Conservation (phyloP, 1,140 invertebrate species). For the Trigoniulus corallinus region DNA sequence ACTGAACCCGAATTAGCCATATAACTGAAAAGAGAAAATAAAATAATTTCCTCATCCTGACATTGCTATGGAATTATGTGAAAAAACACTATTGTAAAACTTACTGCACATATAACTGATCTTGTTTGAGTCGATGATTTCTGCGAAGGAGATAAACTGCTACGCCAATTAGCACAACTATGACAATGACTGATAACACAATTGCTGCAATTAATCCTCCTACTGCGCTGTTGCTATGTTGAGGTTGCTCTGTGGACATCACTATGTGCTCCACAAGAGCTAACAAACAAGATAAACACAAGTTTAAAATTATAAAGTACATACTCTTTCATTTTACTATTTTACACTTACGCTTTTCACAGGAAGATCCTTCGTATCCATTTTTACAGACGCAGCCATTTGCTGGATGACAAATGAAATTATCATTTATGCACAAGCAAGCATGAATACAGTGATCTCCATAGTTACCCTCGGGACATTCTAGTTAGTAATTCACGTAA, state of each 20-base stretch:
- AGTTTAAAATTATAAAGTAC: not conserved
- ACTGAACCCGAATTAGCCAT: too few species aligned
- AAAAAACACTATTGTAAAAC: too few species aligned
- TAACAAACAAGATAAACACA: not conserved
- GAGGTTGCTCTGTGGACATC: not conserved
- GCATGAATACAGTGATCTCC: conserved; percentile 69
- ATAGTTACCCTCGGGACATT: conserved; percentile 76
- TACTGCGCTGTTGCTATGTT: not conserved
- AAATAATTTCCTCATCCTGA: too few species aligned
- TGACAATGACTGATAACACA: conserved; percentile 36
- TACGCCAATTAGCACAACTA: conserved; percentile 41
- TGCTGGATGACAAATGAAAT: conserved; percentile 63
- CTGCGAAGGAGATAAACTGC: conserved; percentile 28
- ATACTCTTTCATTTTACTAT: conserved; percentile 17
- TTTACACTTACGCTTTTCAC: conserved; percentile 12
- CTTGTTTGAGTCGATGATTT: conserved; percentile 59
- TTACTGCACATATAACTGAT: conserved; percentile 74
- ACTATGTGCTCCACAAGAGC: not conserved
- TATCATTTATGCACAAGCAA: conserved; percentile 47
- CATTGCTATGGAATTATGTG: too few species aligned
- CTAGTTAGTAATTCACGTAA: not conserved
- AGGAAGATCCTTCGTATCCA: conserved; percentile 44
- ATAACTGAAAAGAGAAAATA: too few species aligned
- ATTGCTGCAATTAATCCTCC: conserved; percentile 37
- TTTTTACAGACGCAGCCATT: conserved; percentile 62